Evolutionary conservation across 2,113 vertebrate genomes (phyloP).

Genomic region (Oplegnathus fasciatus): DNA sequence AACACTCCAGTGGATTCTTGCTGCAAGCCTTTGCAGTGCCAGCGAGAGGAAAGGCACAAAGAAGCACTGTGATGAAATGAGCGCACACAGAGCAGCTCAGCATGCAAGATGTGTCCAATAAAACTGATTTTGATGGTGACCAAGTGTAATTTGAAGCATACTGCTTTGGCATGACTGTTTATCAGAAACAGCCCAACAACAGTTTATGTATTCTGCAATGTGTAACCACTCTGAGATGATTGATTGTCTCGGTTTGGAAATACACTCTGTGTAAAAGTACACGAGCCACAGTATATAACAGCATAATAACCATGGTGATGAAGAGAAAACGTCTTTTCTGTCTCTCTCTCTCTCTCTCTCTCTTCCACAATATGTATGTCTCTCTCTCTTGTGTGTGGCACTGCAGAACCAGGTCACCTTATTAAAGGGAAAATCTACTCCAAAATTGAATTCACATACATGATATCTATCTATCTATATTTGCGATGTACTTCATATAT

Average conservation of each 20-base stretch:
- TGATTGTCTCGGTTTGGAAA: constrained; percentile 11
- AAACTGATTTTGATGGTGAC: constrained; percentile 12
- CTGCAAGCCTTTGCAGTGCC: background rate
- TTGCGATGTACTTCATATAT: background rate
- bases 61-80: background rate
- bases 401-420: background rate
- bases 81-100: background rate
- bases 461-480: background rate
- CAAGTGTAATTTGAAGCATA: constrained; percentile 31
- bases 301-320: background rate
- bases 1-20: background rate
- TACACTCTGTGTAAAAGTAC: background rate
- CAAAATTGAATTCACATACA: background rate
- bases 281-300: too few species aligned
- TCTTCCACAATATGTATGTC: background rate
- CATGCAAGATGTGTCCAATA: constrained; percentile 17
- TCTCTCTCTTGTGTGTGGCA: background rate
- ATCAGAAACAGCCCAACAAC: constrained; percentile 29
- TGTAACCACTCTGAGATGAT: constrained; percentile 13
- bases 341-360: too few species aligned
- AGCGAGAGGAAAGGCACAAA: background rate
- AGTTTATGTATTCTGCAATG: background rate
- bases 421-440: background rate
- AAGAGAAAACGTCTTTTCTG: background rate
- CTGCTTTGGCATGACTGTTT: constrained; percentile 10